phyloP scores from a whole-genome alignment of 2,888 invertebrate species.

The Siphlonurus alternatus region DNA sequence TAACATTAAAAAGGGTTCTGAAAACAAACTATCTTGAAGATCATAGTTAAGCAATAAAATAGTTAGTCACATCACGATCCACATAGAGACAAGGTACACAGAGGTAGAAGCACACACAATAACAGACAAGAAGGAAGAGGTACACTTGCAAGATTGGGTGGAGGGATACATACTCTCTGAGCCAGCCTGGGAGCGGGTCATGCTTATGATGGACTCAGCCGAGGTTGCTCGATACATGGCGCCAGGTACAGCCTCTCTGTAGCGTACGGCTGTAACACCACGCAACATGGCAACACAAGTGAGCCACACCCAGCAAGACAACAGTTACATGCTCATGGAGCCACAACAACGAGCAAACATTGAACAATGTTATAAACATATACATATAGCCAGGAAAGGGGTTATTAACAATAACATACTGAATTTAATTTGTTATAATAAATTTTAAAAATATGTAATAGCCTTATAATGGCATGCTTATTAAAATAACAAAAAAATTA shows the following conservation, averaged over 20 bases:
- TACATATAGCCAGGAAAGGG: too few species aligned
- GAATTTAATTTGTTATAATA: too few species aligned
- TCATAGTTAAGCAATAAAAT: too few species aligned
- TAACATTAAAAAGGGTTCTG: too few species aligned
- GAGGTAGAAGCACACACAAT: background rate
- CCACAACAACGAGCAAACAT: background rate
- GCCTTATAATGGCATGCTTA: too few species aligned
- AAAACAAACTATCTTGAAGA: too few species aligned
- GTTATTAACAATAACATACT: too few species aligned
- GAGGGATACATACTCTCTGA: conserved; percentile 15
- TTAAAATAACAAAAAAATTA: too few species aligned
- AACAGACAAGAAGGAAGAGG: background rate
- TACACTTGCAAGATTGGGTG: too few species aligned
- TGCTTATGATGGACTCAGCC: conserved; percentile 24
- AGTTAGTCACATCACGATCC: too few species aligned
- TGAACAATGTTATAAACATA: background rate
- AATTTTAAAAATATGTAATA: too few species aligned
- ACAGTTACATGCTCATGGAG: conserved; percentile 11
- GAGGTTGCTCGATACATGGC: conserved; percentile 23
- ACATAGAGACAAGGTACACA: too few species aligned
- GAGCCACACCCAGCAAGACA: conserved; percentile 11
- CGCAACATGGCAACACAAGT: conserved; percentile 13
- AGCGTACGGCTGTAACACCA: background rate
- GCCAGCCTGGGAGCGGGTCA: conserved; percentile 15
- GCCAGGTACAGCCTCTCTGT: background rate